Base-by-base conservation (phyloP, 2,113 vertebrate genomes). In the Ptilonorhynchus violaceus region DNA sequence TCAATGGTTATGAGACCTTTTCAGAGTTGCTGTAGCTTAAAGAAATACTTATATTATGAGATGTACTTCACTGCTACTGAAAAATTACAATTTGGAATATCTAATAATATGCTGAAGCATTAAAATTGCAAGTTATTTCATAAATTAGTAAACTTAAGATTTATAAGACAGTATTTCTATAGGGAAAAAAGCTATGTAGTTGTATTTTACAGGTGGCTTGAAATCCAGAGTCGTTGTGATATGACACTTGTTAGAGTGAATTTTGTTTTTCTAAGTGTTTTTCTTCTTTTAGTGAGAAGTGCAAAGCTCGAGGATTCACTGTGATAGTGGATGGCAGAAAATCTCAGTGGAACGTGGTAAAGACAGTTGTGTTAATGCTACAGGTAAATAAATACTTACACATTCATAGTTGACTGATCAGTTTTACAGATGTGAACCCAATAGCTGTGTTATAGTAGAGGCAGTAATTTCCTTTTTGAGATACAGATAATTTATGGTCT, bases 301-400 rank as follows among this genome's bases (percentile, higher is more conserved):
- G 99, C 96, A 99, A 99, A 97, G 99, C 99, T 70, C 98, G 99
- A 86, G 99, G 99, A 90, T 99, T 99, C 98, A 99, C 99, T 4
- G 99, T 99, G 74, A 99, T 99, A 85, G 99, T 99, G 95, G 99
- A 99, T 72, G 99, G 99, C 58, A 98, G 99, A 81, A 99, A 99
- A 96, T 99, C 99, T 82, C 99, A 99, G 87, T 99, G 99, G 99
- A 99, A 99, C 23, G 98, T 99, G 49, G 99, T 99, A 81, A 99
- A 99, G 98, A 99, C 99, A 0, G 99, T 99, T 79, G 99, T 99
- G 80, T 98, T 99, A 96, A 99, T 99, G 99, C 94, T 99, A 68
- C 99, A 99, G 99, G 99, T 99, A 98, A 97, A 91, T 67, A 66
- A 52, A 28, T 49, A 58, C 80, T 89, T 46, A 18, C 66, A 25